These are phyloP conservation scores for Chloroceryle aenea DNA, from an alignment of 2,113 vertebrate genomes.

Conservation along the genomic window DNA sequence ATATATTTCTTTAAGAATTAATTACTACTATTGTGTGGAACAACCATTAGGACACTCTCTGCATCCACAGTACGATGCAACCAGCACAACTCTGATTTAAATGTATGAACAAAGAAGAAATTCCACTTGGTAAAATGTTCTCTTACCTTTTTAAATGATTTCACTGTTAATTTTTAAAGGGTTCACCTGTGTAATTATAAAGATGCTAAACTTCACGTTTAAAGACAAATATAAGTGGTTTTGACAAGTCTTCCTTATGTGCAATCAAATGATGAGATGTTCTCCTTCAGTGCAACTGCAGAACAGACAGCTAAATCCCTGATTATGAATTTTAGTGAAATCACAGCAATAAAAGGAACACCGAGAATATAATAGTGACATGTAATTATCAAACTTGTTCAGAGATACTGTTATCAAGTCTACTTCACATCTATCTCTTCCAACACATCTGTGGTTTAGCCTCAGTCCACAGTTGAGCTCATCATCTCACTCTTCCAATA, in stretches of 20 bases:
- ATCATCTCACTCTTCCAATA: not conserved
- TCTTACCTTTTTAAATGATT: not conserved
- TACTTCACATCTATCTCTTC: not conserved
- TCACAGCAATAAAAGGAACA: not conserved
- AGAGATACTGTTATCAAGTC: not conserved
- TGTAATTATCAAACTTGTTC: not conserved
- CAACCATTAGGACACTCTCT: not conserved
- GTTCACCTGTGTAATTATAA: constrained; percentile 3
- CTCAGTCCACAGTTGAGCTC: not conserved
- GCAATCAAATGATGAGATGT: constrained; percentile 9
- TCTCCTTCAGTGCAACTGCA: not conserved
- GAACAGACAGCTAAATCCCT: not conserved
- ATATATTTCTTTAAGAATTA: not conserved
- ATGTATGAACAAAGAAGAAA: not conserved
- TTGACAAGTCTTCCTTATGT: not conserved
- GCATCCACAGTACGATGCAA: not conserved
- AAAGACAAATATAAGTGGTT: not conserved
- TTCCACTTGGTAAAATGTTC: not conserved
- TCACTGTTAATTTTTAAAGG: not conserved
- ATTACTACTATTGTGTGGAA: not conserved
- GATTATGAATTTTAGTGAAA: constrained; percentile 1
- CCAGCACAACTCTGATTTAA: not conserved
- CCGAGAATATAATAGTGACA: not conserved
- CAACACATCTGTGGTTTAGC: not conserved
- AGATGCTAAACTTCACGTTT: not conserved